Conservation (phyloP, 1,140 invertebrate genomes). For the Tribolium madens region DNA sequence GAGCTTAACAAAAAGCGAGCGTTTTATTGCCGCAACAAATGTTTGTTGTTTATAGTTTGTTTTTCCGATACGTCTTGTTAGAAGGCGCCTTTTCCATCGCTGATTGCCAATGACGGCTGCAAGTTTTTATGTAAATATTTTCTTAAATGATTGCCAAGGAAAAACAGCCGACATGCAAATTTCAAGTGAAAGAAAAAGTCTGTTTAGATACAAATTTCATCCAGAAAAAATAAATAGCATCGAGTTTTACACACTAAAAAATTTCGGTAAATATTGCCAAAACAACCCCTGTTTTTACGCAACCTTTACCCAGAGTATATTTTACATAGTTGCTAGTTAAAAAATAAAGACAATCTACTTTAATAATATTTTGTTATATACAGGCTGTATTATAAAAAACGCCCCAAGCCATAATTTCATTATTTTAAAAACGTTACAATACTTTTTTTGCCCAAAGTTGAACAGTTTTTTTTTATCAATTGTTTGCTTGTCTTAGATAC, state of each 20-base stretch:
- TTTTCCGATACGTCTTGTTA: constrained; percentile 37
- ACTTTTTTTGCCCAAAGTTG: too few relatives aligned
- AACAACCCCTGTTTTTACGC: too few relatives aligned
- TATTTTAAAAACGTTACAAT: too few relatives aligned
- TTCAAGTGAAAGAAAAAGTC: not conserved
- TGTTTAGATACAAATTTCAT: constrained; percentile 13
- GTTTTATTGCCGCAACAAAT: constrained; percentile 31
- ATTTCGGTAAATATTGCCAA: constrained; percentile 8
- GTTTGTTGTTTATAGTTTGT: constrained; percentile 35
- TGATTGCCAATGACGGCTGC: constrained; percentile 20
- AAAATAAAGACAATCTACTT: too few relatives aligned
- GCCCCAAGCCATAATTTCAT: too few relatives aligned
- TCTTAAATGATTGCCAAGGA: constrained; percentile 24
- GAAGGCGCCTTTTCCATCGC: constrained; percentile 16
- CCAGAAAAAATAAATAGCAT: not conserved
- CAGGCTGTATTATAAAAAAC: too few relatives aligned
- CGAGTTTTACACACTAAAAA: constrained; percentile 1
- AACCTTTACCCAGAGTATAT: too few relatives aligned
- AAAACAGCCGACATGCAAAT: constrained; percentile 22
- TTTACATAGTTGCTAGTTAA: too few relatives aligned
- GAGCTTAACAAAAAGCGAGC: constrained; percentile 20
- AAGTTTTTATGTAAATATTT: constrained; percentile 36
- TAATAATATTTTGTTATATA: too few relatives aligned
- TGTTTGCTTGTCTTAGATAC: too few relatives aligned
- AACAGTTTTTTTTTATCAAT: too few relatives aligned